phyloP scores from a whole-genome alignment of 2,797 vertebrate genomes.

The Malacoraja senta region DNA sequence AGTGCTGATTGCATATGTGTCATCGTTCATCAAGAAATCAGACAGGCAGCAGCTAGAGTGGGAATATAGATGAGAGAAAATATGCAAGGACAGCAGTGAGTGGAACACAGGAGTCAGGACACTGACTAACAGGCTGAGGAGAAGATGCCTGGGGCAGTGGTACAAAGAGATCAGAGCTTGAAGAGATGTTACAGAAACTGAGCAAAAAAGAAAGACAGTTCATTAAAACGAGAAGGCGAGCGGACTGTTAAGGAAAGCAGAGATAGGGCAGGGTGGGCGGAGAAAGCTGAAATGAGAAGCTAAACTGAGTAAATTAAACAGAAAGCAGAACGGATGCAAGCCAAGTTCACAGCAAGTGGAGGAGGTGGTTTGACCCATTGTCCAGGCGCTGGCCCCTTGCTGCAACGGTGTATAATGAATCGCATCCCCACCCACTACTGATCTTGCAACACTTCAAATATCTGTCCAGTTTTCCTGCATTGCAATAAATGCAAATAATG shows the following conservation, averaged over 20 bases:
- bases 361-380: not conserved
- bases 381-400: not conserved
- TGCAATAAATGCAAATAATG: too few species aligned
- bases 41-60: not conserved
- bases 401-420: not conserved
- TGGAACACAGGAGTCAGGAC: too few species aligned
- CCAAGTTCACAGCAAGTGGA: not conserved
- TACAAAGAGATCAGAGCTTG: not conserved
- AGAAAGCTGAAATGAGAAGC: not conserved
- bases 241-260: not conserved
- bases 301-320: not conserved
- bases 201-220: not conserved
- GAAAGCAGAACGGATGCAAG: not conserved
- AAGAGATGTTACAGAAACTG: not conserved
- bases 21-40: not conserved
- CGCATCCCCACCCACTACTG: not conserved
- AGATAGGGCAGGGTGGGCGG: not conserved
- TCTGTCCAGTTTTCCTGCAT: not conserved
- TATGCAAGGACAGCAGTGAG: not conserved
- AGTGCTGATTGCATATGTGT: not conserved
- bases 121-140: not conserved
- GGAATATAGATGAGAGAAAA: conserved; percentile 7
- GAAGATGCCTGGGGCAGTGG: not conserved
- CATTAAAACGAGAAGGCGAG: not conserved
- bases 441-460: not conserved